A percentile compares a stretch with the other conserved stretches of the same genome.
These are phyloP conservation scores for Setophaga kirtlandii DNA, from an alignment of 2,113 vertebrate species.

Conservation along the genomic window DNA sequence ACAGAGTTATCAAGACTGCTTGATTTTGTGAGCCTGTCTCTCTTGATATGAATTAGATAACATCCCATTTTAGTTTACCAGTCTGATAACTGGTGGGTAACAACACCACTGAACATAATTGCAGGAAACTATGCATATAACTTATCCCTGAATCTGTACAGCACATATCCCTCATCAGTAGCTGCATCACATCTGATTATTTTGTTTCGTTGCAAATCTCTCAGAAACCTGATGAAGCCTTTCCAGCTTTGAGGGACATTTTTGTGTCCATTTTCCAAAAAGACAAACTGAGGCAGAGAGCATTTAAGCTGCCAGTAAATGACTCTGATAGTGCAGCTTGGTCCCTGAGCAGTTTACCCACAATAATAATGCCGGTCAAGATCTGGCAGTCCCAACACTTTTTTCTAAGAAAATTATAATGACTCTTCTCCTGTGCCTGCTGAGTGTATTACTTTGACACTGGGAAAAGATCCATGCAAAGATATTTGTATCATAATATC, in stretches of 20 bases:
- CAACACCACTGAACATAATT: not conserved
- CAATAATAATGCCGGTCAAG: slow-evolving; percentile 45
- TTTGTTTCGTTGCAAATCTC: not conserved
- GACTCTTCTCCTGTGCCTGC: not conserved
- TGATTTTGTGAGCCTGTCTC: not conserved
- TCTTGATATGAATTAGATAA: not conserved
- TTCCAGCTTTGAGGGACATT: not conserved
- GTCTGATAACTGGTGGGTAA: not conserved
- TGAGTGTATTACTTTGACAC: slow-evolving; percentile 16
- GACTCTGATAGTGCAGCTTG: not conserved
- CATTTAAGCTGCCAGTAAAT: slow-evolving; percentile 54
- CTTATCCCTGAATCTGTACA: not conserved
- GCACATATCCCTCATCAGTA: not conserved
- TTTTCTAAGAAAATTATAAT: slow-evolving; percentile 40
- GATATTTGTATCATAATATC: not conserved
- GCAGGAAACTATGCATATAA: not conserved
- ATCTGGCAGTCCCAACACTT: slow-evolving; percentile 41
- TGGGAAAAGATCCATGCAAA: slow-evolving; percentile 33
- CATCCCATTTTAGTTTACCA: not conserved
- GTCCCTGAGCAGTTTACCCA: slow-evolving; percentile 44
- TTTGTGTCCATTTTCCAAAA: not conserved
- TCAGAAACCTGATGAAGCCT: not conserved
- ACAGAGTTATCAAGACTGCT: not conserved
- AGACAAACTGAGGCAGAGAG: slow-evolving; percentile 14
- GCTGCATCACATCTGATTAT: not conserved